Conservation (phyloP, 2,888 invertebrate species). For the Lasioglossum villosulum region DNA sequence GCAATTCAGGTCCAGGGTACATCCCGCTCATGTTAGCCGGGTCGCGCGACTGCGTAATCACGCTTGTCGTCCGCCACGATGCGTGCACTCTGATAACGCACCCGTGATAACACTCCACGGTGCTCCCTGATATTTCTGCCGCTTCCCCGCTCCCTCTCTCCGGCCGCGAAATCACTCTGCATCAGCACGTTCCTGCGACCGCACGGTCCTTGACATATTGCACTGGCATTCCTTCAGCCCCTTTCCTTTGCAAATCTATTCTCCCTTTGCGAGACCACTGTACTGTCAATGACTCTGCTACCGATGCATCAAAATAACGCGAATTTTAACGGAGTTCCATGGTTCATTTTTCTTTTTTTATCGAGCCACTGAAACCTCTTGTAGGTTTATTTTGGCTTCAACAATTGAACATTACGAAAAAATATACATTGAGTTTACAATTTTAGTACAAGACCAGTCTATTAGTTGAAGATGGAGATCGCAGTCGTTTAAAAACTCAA, state of each 20-base stretch:
- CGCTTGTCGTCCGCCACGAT: conserved; percentile 68
- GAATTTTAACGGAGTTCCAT: no score
- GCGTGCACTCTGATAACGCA: conserved; percentile 68
- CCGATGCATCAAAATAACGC: background rate
- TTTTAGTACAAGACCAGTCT: no score
- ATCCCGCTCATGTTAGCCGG: conserved; percentile 80
- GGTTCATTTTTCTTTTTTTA: no score
- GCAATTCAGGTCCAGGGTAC: conserved; percentile 51
- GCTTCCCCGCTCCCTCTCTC: background rate
- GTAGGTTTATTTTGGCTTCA: no score
- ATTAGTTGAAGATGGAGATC: no score
- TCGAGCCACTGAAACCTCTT: no score
- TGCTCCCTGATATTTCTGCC: conserved; percentile 30
- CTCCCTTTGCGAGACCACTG: background rate
- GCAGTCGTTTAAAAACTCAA: no score
- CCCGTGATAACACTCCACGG: conserved; percentile 62
- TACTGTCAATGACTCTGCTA: background rate
- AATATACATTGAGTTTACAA: no score
- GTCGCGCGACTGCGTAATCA: conserved; percentile 81
- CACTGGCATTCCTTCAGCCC: background rate
- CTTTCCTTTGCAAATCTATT: background rate
- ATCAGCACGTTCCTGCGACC: conserved; percentile 29
- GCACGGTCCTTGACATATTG: conserved; percentile 16
- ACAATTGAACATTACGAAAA: no score
- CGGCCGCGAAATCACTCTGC: conserved; percentile 18